A percentile compares a stretch with the other conserved stretches of the same genome.
Conservation (phyloP, 2,113 vertebrate genomes). For the Genyomyrus donnyi region DNA sequence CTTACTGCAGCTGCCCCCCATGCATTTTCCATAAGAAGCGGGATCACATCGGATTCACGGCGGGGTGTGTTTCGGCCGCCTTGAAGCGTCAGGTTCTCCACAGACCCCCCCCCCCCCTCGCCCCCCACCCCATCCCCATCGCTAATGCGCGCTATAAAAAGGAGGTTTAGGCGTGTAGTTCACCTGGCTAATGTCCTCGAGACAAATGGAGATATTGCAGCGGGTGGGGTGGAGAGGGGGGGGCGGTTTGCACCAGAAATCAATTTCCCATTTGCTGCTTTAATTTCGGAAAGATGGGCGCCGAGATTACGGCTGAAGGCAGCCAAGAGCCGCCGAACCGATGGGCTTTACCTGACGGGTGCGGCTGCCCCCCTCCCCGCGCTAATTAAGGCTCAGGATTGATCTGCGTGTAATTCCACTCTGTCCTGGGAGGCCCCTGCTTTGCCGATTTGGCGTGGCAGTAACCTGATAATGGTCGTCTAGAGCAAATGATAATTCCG, state of each 20-base stretch:
- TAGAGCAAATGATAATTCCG: constrained; percentile 50
- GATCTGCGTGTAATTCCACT: constrained; percentile 67
- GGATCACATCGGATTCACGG: neutral
- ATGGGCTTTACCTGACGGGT: constrained; percentile 59
- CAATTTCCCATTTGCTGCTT: constrained; percentile 76
- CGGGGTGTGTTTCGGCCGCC: neutral
- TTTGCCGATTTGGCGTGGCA: constrained; percentile 40
- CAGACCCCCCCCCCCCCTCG: neutral
- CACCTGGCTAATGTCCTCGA: constrained; percentile 68
- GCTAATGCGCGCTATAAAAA: constrained; percentile 70
- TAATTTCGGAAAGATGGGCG: constrained; percentile 67
- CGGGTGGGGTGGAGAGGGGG: constrained; percentile 46
- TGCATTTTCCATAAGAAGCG: neutral
- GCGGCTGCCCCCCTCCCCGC: constrained; percentile 44
- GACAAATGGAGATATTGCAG: constrained; percentile 74
- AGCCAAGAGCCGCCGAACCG: constrained; percentile 59
- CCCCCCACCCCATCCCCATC: constrained; percentile 38
- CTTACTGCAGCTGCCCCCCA: neutral
- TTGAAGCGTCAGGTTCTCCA: neutral
- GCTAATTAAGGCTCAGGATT: constrained; percentile 73
- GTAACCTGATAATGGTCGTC: constrained; percentile 54
- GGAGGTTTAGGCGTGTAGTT: constrained; percentile 63
- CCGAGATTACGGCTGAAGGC: constrained; percentile 66
- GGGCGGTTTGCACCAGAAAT: constrained; percentile 53
- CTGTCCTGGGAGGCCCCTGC: constrained; percentile 63